Base-by-base conservation (phyloP, 2,113 vertebrate species). In the Festucalex cinctus region DNA sequence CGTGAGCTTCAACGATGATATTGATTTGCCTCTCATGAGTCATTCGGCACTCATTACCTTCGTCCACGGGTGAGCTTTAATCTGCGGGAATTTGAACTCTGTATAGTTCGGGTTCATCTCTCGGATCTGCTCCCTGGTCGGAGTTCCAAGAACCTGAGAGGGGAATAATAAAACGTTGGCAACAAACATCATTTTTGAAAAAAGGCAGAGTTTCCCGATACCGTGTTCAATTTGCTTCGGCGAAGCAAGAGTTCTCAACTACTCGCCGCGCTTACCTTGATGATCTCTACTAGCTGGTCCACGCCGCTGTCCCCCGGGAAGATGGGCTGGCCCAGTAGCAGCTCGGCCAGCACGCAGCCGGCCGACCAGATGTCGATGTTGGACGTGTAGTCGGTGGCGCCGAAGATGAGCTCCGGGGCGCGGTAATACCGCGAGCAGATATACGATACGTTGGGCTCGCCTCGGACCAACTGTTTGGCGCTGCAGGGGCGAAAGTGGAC, bases 41-140 rank as follows among this genome's bases (percentile, higher is more conserved):
- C 14, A 39, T 28, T 10, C 26, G 49, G 32, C 16, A 58, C 39
- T 7, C 9, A 61, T 56, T 80, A 94, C 95, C 94, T 97, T 97
- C 83, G 94, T 93, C 95, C 95, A 97, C 65, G 95, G 95, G 75
- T 97, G 95, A 84, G 95, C 95, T 93, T 97, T 97, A 82, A 97
- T 97, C 90, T 97, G 95, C 70, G 95, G 95, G 78, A 97, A 97
- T 83, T 97, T 97, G 86, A 97, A 97, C 89, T 97, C 95, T 72
- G 95, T 97, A 81, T 97, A 97, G 84, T 97, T 97, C 10, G 95
- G 95, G 88, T 97, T 97, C 95, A 97, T 97, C 86, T 97, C 95
- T 74, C 95, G 87, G 76, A 97, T 97, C 88, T 97, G 95, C 88
- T 96, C 95, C 90, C 95, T 91, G 32, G 95, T 97, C 28, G 95